Evolutionary conservation across 2,888 invertebrate genomes (phyloP).

Genomic region (Idaea dimidiata): DNA sequence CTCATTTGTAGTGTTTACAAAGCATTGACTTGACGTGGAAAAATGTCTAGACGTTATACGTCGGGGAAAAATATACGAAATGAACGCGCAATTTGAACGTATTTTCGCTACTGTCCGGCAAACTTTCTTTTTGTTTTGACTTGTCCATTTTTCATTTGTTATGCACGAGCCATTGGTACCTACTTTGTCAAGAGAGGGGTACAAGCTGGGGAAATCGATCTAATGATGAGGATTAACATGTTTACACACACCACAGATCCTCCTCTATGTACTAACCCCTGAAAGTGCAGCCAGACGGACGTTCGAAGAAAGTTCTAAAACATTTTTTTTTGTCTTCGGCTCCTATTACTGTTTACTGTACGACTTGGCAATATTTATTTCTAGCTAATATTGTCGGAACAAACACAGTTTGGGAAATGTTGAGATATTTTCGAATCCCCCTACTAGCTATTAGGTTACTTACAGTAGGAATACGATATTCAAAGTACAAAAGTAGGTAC

Average conservation of each 20-base stretch:
- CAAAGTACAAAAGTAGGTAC: too few relatives aligned
- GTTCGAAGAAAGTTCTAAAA: background rate
- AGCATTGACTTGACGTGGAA: slow-evolving; percentile 27
- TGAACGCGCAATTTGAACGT: background rate
- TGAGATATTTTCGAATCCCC: background rate
- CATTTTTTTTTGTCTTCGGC: background rate
- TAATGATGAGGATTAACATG: too few relatives aligned
- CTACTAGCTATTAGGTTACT: too few relatives aligned
- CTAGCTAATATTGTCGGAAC: background rate
- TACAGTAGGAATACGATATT: too few relatives aligned
- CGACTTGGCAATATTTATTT: background rate
- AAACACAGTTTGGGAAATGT: background rate
- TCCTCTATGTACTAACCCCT: too few relatives aligned
- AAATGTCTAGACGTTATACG: slow-evolving; percentile 19
- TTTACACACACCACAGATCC: too few relatives aligned
- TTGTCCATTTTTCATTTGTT: too few relatives aligned
- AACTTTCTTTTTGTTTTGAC: too few relatives aligned
- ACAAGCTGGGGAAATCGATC: too few relatives aligned
- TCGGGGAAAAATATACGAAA: background rate
- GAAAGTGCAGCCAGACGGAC: background rate
- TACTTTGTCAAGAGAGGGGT: too few relatives aligned
- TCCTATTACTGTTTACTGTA: background rate
- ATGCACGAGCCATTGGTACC: too few relatives aligned
- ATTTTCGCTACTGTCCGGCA: too few relatives aligned
- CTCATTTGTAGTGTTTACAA: slow-evolving; percentile 38